Percentiles rank a stretch among this genome's conserved stretches.
These are phyloP conservation scores for Ostrea edulis DNA, from an alignment of 1,140 invertebrate species.

Conservation along the genomic window DNA sequence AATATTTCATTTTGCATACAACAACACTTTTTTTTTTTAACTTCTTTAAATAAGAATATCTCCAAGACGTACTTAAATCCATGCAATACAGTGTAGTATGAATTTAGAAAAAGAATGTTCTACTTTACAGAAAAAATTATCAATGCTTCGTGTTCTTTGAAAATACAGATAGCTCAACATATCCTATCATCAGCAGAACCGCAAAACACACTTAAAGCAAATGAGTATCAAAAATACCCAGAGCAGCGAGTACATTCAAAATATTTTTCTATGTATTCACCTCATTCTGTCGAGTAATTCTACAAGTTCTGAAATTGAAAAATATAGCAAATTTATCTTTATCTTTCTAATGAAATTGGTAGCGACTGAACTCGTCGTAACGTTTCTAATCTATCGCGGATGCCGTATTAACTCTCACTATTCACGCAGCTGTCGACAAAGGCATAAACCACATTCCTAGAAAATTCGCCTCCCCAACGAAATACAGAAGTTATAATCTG, in stretches of 20 bases:
- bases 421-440: neutral
- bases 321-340: neutral
- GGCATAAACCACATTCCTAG: constrained; percentile 1
- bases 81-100: too few relatives aligned
- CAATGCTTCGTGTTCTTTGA: neutral
- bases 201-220: neutral
- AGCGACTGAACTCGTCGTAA: neutral
- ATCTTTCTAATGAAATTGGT: neutral
- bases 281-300: neutral
- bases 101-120: too few relatives aligned
- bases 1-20: too few relatives aligned
- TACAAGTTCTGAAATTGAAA: constrained; percentile 5
- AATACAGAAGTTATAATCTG: neutral
- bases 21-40: too few relatives aligned
- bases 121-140: too few relatives aligned
- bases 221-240: constrained; percentile 1
- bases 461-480: neutral
- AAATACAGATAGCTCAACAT: neutral
- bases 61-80: too few relatives aligned
- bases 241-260: constrained; percentile 4
- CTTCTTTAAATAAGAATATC: too few relatives aligned
- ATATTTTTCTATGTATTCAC: neutral
- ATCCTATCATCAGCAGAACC: neutral
- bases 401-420: neutral
- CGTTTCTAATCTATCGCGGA: neutral